Conservation (phyloP, 2,888 invertebrate genomes). For the Lomographa bimaculata region DNA sequence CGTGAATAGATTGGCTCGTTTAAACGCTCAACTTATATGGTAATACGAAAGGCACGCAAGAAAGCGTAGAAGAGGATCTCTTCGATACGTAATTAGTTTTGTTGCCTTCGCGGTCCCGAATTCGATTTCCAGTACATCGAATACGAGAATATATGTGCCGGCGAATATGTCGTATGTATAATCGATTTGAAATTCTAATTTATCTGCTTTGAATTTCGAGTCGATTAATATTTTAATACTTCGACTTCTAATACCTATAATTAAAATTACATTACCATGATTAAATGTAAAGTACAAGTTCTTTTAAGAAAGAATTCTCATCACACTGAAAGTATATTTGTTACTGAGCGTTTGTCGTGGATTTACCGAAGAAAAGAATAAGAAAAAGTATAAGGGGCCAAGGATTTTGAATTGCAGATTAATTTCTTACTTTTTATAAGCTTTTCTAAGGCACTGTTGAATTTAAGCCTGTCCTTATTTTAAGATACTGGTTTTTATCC, state of each 20-base stretch:
- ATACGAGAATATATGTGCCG: conserved; percentile 31
- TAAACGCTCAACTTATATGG: conserved; percentile 83
- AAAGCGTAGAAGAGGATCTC: conserved; percentile 79
- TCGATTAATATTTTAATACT: no score
- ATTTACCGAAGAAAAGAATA: conserved; percentile 48
- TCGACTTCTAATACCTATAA: no score
- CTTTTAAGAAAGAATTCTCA: conserved; percentile 27
- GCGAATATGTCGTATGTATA: conserved; percentile 18
- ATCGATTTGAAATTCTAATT: conserved; percentile 17
- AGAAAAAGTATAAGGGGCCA: conserved; percentile 53
- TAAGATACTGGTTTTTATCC: conserved; percentile 44
- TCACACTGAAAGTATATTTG: conserved; percentile 29
- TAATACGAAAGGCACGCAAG: conserved; percentile 83
- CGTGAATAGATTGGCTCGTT: conserved; percentile 84
- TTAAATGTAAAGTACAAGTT: no score
- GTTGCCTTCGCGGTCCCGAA: conserved; percentile 65
- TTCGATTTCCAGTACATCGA: conserved; percentile 67
- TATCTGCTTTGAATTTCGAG: no score
- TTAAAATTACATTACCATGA: no score
- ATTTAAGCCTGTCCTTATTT: conserved; percentile 57
- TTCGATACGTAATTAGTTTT: conserved; percentile 82
- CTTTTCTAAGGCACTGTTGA: conserved; percentile 59
- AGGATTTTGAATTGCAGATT: conserved; percentile 72
- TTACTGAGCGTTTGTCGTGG: conserved; percentile 45
- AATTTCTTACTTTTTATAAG: conserved; percentile 71